Conservation (phyloP, 2,888 invertebrate species). For the Brachyptera risi region DNA sequence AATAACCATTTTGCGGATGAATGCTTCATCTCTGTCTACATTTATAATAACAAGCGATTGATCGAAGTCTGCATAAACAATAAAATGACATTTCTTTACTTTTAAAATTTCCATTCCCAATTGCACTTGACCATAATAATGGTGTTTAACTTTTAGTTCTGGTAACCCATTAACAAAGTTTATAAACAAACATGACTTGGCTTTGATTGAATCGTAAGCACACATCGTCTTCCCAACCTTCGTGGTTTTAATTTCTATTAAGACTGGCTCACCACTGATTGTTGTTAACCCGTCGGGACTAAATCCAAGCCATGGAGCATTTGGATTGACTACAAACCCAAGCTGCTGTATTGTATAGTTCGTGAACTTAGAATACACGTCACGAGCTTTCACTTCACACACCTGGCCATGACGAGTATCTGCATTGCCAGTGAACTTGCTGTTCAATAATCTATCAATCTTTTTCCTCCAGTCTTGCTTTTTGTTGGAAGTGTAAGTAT, state of each 20-base stretch:
- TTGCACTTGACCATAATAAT: too few relatives aligned
- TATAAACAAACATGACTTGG: too few relatives aligned
- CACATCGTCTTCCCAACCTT: not conserved
- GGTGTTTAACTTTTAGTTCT: too few relatives aligned
- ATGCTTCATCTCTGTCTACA: not conserved
- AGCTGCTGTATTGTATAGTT: not conserved
- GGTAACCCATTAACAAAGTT: too few relatives aligned
- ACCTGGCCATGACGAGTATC: not conserved
- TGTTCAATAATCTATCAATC: not conserved
- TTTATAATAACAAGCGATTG: not conserved
- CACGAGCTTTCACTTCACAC: not conserved
- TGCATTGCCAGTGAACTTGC: not conserved
- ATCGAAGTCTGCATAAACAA: conserved; percentile 5
- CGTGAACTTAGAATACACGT: not conserved
- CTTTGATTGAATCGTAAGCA: not conserved
- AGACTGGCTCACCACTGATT: not conserved
- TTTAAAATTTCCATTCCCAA: not conserved
- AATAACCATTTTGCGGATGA: not conserved
- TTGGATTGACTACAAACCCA: conserved; percentile 6
- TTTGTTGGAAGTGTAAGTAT: not conserved
- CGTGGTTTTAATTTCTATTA: conserved; percentile 6
- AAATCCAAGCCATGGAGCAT: conserved; percentile 8
- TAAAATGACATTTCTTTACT: not conserved
- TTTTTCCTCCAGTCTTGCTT: conserved; percentile 2
- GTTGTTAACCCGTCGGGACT: not conserved